Conservation (phyloP, 2,113 vertebrate species). For the Melanocharis versteri region DNA sequence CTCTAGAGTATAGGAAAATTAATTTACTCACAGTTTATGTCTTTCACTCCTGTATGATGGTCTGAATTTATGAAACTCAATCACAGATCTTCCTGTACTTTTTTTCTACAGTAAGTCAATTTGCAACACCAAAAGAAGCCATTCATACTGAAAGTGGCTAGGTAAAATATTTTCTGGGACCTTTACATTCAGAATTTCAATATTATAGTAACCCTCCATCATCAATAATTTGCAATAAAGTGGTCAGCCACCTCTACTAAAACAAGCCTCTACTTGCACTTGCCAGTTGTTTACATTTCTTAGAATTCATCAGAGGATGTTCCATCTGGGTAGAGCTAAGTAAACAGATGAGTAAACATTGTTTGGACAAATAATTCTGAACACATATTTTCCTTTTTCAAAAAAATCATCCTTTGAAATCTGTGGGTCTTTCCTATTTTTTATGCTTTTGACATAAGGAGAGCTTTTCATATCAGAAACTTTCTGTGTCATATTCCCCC, state of each 20-base stretch:
- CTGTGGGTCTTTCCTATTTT: neutral
- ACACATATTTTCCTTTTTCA: neutral
- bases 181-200: neutral
- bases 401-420: neutral
- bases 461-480: neutral
- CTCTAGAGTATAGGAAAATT: neutral
- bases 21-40: neutral
- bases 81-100: neutral
- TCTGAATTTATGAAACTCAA: neutral
- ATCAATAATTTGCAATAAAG: neutral
- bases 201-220: neutral
- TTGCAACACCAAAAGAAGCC: neutral
- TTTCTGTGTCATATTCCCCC: neutral
- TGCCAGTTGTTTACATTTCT: neutral
- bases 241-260: neutral
- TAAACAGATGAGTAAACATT: neutral
- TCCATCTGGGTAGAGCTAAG: neutral
- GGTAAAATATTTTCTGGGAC: neutral
- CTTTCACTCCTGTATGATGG: neutral
- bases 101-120: neutral
- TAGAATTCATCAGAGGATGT: neutral
- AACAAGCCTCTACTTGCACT: neutral
- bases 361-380: neutral
- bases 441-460: neutral
- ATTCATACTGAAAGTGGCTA: neutral